phyloP scores from a whole-genome alignment of 2,888 invertebrate species.

The Rhamnusium bicolor region DNA sequence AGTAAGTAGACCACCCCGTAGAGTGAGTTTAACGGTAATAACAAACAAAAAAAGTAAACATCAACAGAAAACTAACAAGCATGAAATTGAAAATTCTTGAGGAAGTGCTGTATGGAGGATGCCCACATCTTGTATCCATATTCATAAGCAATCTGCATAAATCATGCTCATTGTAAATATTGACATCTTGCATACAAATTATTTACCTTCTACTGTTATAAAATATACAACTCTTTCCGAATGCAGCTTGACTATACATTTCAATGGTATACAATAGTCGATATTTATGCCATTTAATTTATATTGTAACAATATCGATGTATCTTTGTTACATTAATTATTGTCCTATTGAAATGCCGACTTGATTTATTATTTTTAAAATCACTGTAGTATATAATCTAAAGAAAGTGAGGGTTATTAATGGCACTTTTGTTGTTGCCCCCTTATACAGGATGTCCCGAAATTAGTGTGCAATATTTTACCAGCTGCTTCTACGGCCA shows the following conservation, averaged over 20 bases:
- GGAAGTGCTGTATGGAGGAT: conserved; percentile 17
- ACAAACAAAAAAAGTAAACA: background rate
- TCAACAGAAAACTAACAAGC: conserved; percentile 6
- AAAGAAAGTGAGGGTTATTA: background rate
- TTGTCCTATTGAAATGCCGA: conserved; percentile 19
- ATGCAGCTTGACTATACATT: background rate
- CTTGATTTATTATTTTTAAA: conserved; percentile 18
- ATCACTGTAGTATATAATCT: background rate
- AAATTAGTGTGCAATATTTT: no score
- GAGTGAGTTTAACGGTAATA: background rate
- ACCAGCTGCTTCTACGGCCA: no score
- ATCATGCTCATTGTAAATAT: conserved; percentile 18
- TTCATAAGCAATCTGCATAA: conserved; percentile 25
- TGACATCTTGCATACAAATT: conserved; percentile 22
- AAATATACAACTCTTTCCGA: background rate
- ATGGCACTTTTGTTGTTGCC: background rate
- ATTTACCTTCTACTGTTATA: conserved; percentile 4
- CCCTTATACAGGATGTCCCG: no score
- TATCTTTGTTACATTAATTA: conserved; percentile 22
- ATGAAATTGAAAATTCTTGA: conserved; percentile 23
- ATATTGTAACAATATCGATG: conserved; percentile 14
- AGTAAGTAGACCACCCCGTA: background rate
- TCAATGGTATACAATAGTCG: background rate
- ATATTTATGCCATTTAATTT: conserved; percentile 11
- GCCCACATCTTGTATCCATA: conserved; percentile 10